phyloP scores from a whole-genome alignment of 2,797 vertebrate genomes.

The Oryzias dopingdopingensis region DNA sequence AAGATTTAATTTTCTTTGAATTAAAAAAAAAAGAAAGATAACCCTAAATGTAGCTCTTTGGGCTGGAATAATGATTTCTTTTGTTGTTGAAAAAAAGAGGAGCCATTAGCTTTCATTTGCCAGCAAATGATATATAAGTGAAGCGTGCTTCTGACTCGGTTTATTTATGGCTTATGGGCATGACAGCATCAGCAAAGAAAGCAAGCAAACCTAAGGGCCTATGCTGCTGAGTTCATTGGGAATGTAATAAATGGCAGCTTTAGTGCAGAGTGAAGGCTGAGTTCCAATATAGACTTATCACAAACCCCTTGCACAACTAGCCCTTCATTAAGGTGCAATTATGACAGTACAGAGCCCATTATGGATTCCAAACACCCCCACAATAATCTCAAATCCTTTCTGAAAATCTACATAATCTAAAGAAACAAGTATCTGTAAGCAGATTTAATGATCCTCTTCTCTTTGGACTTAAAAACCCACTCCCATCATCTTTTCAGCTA shows the following conservation, averaged over 20 bases:
- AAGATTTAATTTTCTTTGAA: not conserved
- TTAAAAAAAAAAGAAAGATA: not conserved
- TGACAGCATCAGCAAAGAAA: slow-evolving; percentile 16
- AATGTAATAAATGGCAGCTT: slow-evolving; percentile 8
- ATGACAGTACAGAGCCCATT: not conserved
- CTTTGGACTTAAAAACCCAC: slow-evolving; percentile 1
- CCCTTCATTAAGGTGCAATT: not conserved
- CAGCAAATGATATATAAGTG: slow-evolving; percentile 7
- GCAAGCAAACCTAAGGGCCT: slow-evolving; percentile 6
- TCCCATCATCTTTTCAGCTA: too few species aligned
- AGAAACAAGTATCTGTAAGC: not conserved
- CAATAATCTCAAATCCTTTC: not conserved
- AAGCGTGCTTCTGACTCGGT: slow-evolving; percentile 2
- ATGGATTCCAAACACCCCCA: not conserved
- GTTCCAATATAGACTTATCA: not conserved
- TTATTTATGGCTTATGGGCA: slow-evolving; percentile 4
- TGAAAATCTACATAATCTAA: not conserved
- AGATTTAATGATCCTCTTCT: not conserved
- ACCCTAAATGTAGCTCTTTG: not conserved
- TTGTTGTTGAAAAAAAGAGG: slow-evolving; percentile 7
- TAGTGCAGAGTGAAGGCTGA: not conserved
- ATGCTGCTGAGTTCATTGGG: not conserved
- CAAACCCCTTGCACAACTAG: not conserved
- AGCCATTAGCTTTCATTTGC: slow-evolving; percentile 14
- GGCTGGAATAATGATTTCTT: slow-evolving; percentile 3